Evolutionary conservation across 2,888 invertebrate genomes (phyloP).

Genomic region (Scelioninae gen. 2): DNA sequence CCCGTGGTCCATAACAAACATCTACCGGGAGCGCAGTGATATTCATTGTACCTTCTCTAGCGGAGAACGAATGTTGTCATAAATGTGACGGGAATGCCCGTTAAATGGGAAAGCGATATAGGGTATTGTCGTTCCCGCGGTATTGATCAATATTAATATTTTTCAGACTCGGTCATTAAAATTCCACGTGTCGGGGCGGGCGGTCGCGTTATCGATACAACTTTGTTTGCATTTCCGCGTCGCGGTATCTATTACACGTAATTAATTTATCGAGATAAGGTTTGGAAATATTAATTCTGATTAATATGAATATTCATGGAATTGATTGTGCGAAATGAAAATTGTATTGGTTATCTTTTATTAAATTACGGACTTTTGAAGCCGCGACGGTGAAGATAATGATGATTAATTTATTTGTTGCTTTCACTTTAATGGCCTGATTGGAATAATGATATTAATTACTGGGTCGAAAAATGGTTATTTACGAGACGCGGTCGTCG

Average conservation of each 20-base stretch:
- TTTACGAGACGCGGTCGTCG: neutral
- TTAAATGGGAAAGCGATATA: slow-evolving; percentile 2
- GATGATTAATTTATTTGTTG: slow-evolving; percentile 36
- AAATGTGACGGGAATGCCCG: slow-evolving; percentile 15
- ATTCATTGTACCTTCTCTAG: neutral
- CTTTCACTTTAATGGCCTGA: slow-evolving; percentile 1
- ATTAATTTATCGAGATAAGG: slow-evolving; percentile 38
- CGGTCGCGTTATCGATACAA: no score
- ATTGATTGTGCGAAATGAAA: slow-evolving; percentile 26
- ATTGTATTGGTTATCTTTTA: slow-evolving; percentile 30
- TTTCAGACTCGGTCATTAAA: slow-evolving; percentile 19
- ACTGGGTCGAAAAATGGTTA: slow-evolving; percentile 2
- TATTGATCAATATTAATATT: slow-evolving; percentile 24
- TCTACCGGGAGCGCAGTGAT: neutral
- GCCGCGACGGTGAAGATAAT: slow-evolving; percentile 13
- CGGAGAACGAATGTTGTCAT: slow-evolving; percentile 16
- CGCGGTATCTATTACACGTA: slow-evolving; percentile 13
- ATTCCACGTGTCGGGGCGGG: no score
- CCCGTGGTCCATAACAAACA: neutral
- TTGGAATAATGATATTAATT: slow-evolving; percentile 14
- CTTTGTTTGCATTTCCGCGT: slow-evolving; percentile 3
- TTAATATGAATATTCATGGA: slow-evolving; percentile 36
- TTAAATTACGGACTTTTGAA: slow-evolving; percentile 22
- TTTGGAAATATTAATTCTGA: slow-evolving; percentile 35
- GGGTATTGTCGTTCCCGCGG: slow-evolving; percentile 4